Conservation (phyloP, 2,888 invertebrate genomes). For the Eupithecia exiguata region DNA sequence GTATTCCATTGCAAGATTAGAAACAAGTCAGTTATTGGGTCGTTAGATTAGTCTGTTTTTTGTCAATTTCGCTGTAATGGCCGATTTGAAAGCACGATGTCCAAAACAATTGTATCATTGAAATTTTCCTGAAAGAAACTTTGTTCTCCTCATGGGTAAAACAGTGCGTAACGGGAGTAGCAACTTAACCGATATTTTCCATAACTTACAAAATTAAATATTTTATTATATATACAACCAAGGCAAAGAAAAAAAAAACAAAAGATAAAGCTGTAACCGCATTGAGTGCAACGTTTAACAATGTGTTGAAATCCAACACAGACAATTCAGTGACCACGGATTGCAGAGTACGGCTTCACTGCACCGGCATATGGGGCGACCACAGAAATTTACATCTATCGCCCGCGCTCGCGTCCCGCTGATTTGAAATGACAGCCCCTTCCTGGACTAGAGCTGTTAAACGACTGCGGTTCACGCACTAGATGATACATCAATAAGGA, state of each 20-base stretch:
- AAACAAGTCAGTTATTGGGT: constrained; percentile 61
- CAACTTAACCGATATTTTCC: neutral
- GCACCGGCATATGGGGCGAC: constrained; percentile 68
- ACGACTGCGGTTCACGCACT: constrained; percentile 5
- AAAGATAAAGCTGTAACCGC: constrained; percentile 34
- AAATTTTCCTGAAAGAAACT: neutral
- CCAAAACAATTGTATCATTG: neutral
- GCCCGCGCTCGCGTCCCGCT: constrained; percentile 70
- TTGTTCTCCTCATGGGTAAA: neutral
- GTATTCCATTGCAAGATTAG: constrained; percentile 76
- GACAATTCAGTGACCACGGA: constrained; percentile 69
- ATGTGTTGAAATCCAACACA: constrained; percentile 66
- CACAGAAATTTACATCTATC: constrained; percentile 73
- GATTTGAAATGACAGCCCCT: constrained; percentile 73
- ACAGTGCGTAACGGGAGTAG: neutral
- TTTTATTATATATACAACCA: neutral
- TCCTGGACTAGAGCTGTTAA: constrained; percentile 47
- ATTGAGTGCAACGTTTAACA: constrained; percentile 51
- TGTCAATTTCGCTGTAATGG: constrained; percentile 53
- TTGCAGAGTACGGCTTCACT: constrained; percentile 77
- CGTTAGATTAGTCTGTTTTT: constrained; percentile 65
- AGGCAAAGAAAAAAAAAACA: constrained; percentile 1
- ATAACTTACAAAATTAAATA: neutral
- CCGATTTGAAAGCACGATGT: constrained; percentile 8
- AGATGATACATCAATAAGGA: neutral